These are phyloP conservation scores for Acronicta leporina DNA, from an alignment of 2,888 invertebrate species.

Conservation along the genomic window DNA sequence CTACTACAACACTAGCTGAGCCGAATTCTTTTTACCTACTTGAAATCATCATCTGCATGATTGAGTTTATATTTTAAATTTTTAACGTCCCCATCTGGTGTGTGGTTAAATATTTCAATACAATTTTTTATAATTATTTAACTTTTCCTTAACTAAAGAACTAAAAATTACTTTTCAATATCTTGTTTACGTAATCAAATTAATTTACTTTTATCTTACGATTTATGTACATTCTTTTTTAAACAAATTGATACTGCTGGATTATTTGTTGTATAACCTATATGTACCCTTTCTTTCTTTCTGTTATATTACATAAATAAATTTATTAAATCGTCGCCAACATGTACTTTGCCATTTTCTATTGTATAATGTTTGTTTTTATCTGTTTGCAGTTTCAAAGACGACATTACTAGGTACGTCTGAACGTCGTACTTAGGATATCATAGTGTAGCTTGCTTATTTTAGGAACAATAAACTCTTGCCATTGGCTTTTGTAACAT, in stretches of 20 bases:
- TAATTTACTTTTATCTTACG: too few relatives aligned
- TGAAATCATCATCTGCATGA: conserved; percentile 24
- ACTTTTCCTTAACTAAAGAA: too few relatives aligned
- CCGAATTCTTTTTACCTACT: not conserved
- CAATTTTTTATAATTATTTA: not conserved
- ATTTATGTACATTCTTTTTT: too few relatives aligned
- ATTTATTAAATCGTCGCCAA: conserved; percentile 6
- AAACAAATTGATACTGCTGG: too few relatives aligned
- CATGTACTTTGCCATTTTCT: conserved; percentile 25
- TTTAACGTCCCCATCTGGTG: conserved; percentile 1
- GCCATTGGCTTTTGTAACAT: not conserved
- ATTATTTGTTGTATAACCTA: too few relatives aligned
- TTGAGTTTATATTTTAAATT: conserved; percentile 17
- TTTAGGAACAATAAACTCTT: not conserved
- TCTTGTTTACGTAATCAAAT: too few relatives aligned
- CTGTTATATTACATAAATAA: too few relatives aligned
- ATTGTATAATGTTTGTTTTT: conserved; percentile 56
- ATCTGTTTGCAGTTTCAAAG: conserved; percentile 82
- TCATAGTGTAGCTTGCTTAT: conserved; percentile 14
- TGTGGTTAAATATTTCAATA: not conserved
- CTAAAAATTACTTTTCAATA: not conserved
- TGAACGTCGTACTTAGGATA: conserved; percentile 44
- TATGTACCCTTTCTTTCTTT: too few relatives aligned
- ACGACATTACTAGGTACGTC: conserved; percentile 84
- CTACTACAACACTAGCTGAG: too few relatives aligned